Base-by-base conservation (phyloP, 2,888 invertebrate genomes). In the Ceratothoa steindachneri region DNA sequence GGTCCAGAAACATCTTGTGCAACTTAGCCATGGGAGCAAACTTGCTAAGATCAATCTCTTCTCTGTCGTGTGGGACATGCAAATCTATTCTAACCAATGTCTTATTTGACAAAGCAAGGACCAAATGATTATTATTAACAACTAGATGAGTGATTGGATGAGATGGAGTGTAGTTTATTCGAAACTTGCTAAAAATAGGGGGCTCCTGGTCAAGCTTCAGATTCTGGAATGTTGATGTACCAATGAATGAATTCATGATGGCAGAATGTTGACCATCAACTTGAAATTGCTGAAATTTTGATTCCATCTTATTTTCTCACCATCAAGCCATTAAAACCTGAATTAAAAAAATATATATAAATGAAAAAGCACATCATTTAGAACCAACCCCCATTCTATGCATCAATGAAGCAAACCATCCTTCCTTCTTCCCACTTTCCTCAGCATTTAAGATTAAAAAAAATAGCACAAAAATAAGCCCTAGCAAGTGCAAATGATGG, bases 51-150 rank as follows among this genome's bases (percentile, higher is more conserved):
- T 90, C 89, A 73, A 92, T 89, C 86, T 91, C 92, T 92, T 85
- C 68, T 87, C 88, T 73, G 22, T 41, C 73, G 74, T 65, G 52
- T 1, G 92, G 91, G 81, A 90, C 88, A 81, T 90, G 90, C 81
- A 95, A 86, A 84, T 95, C 92, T 81, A 95, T 90, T 70, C 94
- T 87, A 76, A 95, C 88, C 1, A 97, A 84, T 72, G 89, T 88
- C 78, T 91, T 90, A 83, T 93, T 93, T 22, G 90, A 90, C 90
- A 95, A 91, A 0, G 92, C 90, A 80, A 95, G 88, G 0, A 93
- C 90, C 71, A 96, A 86, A 83, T 90, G 90, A 83, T 93, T 93
- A 83, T 90, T 95, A 31, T 91, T 89, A 4, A 93, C 92, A 1
- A 89, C 89, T 72, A 95, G 87, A 83, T 94, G 92, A 1, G 90